Base-by-base conservation (phyloP, 1,140 invertebrate genomes). In the Zaprionus vittiger region DNA sequence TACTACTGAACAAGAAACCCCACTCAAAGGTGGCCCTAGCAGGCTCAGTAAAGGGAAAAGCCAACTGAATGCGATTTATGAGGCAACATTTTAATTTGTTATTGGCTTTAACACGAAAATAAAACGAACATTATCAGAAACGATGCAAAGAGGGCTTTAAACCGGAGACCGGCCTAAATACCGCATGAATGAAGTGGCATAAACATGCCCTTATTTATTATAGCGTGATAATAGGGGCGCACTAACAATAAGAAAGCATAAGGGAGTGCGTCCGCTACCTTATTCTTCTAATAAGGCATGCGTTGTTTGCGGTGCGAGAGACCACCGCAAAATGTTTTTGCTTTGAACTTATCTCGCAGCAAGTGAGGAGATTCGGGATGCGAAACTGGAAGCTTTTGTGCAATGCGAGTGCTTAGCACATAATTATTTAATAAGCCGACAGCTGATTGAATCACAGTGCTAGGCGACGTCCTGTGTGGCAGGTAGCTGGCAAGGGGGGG, bases 391-490 rank as follows among this genome's bases (percentile, higher is more conserved):
- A 65, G 64, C 54, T 57, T 55, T 72, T 64, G 47, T 63, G 59
- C 56, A 69, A 73, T 77, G 65, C 65, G 37, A 77, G 74, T 70
- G 64, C 61, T 77, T 11, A 62, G 78, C 66, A 67, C 61, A 90
- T 90, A 77, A 89, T 90, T 89, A 89, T 85, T 85, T 85, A 90
- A 85, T 89, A 89, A 89, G 84, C 81, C 79, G 81, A 81, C 84
- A 90, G 85, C 75, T 90, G 85, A 90, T 90, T 90, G 77, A 90
- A 89, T 52, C 20, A 24, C 9, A 24, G 47, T 24, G 20, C 47
- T 14, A 24, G 47, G 41, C n/a, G 7, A 17, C 6, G 41, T 2
- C n/a, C 9, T 49, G 20, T 6, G 4, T 22, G 47, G 20, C 17
- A 22, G 47, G 9, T 14, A 20, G 14, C 3, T 5, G 38, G 15